A percentile compares a stretch with the other conserved stretches of the same genome.
phyloP scores from a whole-genome alignment of 2,113 vertebrate genomes.

The Mesoclemmys tuberculata region DNA sequence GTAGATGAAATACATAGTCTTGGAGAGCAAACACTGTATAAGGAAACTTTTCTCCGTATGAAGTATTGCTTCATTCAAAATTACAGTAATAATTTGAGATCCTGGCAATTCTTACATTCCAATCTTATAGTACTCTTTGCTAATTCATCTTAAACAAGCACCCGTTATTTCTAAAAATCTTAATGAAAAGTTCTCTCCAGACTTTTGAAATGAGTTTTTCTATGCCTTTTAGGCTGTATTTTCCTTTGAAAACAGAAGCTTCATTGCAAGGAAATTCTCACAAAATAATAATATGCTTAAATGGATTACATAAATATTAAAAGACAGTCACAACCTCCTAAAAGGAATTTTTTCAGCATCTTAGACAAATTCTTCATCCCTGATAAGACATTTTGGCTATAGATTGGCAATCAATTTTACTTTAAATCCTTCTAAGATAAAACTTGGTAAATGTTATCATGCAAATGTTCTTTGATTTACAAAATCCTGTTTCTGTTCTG shows the following conservation, averaged over 20 bases:
- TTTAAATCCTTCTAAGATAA: neutral
- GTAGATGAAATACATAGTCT: neutral
- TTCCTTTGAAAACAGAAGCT: constrained; percentile 8
- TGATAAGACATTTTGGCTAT: neutral
- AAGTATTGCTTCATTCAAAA: neutral
- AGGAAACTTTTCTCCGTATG: neutral
- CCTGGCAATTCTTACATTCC: neutral
- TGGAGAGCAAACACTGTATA: rapidly evolving
- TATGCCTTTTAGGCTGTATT: neutral
- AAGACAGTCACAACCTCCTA: neutral
- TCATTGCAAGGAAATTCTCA: neutral
- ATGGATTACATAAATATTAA: constrained; percentile 4
- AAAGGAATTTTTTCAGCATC: constrained; percentile 3
- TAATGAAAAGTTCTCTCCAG: constrained; percentile 6
- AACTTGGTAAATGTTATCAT: neutral
- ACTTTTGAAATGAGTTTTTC: constrained; percentile 38
- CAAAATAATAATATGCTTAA: neutral
- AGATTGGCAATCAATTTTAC: neutral
- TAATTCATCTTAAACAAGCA: neutral
- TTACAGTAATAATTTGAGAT: neutral
- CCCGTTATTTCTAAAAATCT: neutral
- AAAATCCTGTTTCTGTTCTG: neutral
- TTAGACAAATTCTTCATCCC: neutral
- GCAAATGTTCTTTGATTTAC: neutral
- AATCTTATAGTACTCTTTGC: neutral